These are phyloP conservation scores for Bucorvus abyssinicus DNA, from an alignment of 2,797 vertebrate genomes.

Conservation along the genomic window DNA sequence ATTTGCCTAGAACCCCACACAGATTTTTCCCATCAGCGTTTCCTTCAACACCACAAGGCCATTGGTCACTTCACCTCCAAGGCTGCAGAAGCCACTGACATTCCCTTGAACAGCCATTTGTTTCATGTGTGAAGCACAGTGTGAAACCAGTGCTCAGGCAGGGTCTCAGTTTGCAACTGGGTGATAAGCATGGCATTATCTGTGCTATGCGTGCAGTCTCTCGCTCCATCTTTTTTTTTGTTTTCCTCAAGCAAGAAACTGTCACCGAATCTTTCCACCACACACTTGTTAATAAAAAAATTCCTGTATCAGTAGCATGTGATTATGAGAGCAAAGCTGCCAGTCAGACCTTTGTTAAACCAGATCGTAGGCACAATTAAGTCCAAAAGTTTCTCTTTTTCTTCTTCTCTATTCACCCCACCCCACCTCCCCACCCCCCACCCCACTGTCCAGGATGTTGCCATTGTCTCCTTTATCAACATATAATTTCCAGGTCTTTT, in stretches of 20 bases:
- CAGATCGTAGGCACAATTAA: neutral
- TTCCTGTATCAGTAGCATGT: constrained; percentile 4
- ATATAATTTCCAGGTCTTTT: neutral
- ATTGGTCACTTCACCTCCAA: neutral
- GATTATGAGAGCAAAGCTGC: neutral
- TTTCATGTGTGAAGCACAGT: neutral
- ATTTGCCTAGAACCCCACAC: neutral
- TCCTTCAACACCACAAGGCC: neutral
- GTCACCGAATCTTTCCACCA: neutral
- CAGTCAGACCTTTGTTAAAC: neutral
- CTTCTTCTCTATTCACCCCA: neutral
- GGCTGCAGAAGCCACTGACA: neutral
- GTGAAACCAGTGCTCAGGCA: neutral
- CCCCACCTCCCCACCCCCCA: fast-evolving
- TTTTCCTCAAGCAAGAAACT: neutral
- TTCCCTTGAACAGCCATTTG: neutral
- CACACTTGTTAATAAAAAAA: constrained; percentile 43
- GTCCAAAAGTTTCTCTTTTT: neutral
- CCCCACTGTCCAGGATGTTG: neutral
- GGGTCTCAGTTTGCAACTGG: neutral
- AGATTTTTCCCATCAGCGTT: neutral
- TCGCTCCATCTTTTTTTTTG: neutral
- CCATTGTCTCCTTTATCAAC: neutral
- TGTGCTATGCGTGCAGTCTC: neutral
- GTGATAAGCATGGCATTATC: constrained; percentile 26